Evolutionary conservation across 2,888 invertebrate genomes (phyloP).

Genomic region (Allolobophora icterica): DNA sequence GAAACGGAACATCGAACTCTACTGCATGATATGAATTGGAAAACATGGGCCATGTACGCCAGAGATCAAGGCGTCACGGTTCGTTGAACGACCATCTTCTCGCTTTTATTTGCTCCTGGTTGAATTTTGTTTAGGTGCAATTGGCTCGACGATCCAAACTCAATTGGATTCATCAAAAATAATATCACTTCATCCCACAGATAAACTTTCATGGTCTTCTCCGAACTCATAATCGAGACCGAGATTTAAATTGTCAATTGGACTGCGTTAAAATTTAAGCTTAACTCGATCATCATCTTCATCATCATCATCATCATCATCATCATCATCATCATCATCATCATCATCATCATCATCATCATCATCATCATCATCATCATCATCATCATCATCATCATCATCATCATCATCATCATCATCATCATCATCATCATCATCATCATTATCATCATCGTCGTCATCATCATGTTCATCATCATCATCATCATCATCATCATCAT

Average conservation of each 20-base stretch:
- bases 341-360: neutral
- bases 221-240: neutral
- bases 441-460: neutral
- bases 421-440: constrained; percentile 1
- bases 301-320: too few species aligned
- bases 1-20: constrained; percentile 57
- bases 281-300: too few species aligned
- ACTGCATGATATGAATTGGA: constrained; percentile 57
- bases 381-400: constrained; percentile 23
- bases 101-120: neutral
- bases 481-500: constrained; percentile 1
- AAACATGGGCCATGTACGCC: constrained; percentile 58
- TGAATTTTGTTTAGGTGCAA: neutral
- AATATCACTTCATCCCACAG: neutral
- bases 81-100: neutral
- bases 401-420: constrained; percentile 18
- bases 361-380: constrained; percentile 23
- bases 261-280: neutral
- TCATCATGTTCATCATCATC: neutral
- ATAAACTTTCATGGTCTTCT: neutral
- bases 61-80: constrained; percentile 55
- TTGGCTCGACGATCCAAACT: neutral
- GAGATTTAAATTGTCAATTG: neutral
- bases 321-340: too few species aligned
- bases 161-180: neutral